phyloP scores from a whole-genome alignment of 2,797 vertebrate genomes.

The Tolypeutes matacus region DNA sequence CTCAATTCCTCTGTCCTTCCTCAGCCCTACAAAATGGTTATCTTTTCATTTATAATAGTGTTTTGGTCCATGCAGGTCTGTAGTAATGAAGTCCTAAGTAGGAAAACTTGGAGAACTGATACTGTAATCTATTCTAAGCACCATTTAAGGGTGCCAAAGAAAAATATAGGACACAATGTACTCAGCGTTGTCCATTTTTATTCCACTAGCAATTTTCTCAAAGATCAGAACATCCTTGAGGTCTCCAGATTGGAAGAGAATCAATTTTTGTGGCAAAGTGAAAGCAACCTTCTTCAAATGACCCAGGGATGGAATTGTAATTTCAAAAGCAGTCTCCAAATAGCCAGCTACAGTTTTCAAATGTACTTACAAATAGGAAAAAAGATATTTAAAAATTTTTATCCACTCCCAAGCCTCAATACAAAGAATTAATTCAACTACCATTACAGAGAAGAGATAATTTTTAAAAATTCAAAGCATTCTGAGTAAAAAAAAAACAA shows the following conservation, averaged over 20 bases:
- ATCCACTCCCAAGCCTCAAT: conserved; percentile 7
- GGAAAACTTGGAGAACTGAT: conserved; percentile 30
- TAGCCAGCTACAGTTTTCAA: conserved; percentile 39
- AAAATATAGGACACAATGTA: not conserved
- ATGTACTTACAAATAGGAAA: conserved; percentile 55
- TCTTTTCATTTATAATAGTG: not conserved
- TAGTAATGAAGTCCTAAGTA: conserved; percentile 45
- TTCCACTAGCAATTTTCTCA: conserved; percentile 68
- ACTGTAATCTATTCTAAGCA: conserved; percentile 32
- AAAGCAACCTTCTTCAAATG: conserved; percentile 62
- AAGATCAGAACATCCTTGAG: conserved; percentile 71
- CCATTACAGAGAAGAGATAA: not conserved
- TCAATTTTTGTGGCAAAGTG: conserved; percentile 42
- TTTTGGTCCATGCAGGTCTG: not conserved
- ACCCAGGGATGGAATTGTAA: conserved; percentile 23
- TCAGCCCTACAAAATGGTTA: no score
- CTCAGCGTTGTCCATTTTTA: conserved; percentile 48
- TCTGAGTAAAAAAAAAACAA: not conserved
- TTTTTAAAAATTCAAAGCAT: not conserved
- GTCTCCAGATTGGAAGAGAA: conserved; percentile 69
- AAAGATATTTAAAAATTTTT: not conserved
- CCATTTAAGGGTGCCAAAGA: conserved; percentile 63
- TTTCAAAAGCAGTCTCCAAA: conserved; percentile 28
- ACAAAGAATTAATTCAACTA: conserved; percentile 34
- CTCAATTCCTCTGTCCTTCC: no score